These are phyloP conservation scores for Cyanoderma ruficeps DNA, from an alignment of 2,113 vertebrate species.

Conservation along the genomic window DNA sequence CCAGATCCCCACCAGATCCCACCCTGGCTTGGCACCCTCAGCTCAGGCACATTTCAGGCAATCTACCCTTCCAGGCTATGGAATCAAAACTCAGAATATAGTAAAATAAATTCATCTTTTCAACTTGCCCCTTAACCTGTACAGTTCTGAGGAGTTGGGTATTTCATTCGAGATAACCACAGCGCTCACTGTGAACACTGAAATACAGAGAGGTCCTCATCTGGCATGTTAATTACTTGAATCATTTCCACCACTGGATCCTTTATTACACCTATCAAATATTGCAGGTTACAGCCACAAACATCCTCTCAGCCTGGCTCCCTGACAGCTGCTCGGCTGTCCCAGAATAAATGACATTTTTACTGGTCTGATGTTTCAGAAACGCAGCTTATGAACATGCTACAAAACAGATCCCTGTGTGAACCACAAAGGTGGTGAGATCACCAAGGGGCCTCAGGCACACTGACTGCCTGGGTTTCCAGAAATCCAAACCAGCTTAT, in stretches of 20 bases:
- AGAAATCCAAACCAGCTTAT: neutral
- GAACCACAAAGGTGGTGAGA: neutral
- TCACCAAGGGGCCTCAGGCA: neutral
- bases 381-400: neutral
- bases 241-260: neutral
- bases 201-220: neutral
- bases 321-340: neutral
- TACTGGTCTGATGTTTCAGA: neutral
- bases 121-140: neutral
- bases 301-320: neutral
- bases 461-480: neutral
- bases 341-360: neutral
- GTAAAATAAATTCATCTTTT: neutral
- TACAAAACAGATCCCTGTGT: neutral
- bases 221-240: neutral
- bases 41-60: neutral
- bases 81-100: neutral
- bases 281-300: neutral
- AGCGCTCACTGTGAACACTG: neutral
- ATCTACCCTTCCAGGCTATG: neutral
- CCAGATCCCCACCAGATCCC: neutral
- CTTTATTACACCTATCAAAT: neutral
- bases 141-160: neutral
- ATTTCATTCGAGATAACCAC: neutral
- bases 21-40: neutral